A percentile compares a stretch with the other conserved stretches of the same genome.
Evolutionary conservation across 2,888 invertebrate species (phyloP).

Genomic region (Hirudinaria manillensis): DNA sequence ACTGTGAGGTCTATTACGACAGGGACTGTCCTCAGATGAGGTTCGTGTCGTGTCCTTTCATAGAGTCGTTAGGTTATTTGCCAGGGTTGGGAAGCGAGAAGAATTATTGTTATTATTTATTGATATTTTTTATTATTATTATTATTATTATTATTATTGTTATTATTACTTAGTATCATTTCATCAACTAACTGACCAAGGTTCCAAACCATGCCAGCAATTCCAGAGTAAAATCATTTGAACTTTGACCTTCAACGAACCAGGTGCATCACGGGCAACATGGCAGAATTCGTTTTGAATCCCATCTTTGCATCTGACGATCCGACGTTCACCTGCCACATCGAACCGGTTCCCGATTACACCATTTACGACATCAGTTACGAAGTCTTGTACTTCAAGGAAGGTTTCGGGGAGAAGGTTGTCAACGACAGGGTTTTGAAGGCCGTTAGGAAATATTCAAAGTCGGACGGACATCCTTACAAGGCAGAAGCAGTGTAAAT

Average conservation of each 20-base stretch:
- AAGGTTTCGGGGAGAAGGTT: constrained; percentile 23
- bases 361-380: constrained; percentile 41
- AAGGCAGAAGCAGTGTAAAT: constrained; percentile 37
- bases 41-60: constrained; percentile 39
- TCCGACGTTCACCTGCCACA: constrained; percentile 40
- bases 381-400: constrained; percentile 32
- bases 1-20: constrained; percentile 47
- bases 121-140: background rate
- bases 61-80: background rate
- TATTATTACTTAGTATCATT: too few relatives aligned
- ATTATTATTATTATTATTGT: too few relatives aligned
- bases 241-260: too few relatives aligned
- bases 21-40: constrained; percentile 45
- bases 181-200: too few relatives aligned
- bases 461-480: constrained; percentile 35
- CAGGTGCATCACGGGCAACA: constrained; percentile 49
- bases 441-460: constrained; percentile 33
- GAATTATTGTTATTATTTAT: background rate
- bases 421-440: constrained; percentile 36
- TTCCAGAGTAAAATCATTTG: too few relatives aligned
- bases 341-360: constrained; percentile 40
- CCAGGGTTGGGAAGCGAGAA: background rate
- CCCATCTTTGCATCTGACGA: constrained; percentile 42
- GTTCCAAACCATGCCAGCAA: too few relatives aligned
- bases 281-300: constrained; percentile 47